Conservation (phyloP, 1,140 invertebrate genomes). For the Choristoneura fumiferana region DNA sequence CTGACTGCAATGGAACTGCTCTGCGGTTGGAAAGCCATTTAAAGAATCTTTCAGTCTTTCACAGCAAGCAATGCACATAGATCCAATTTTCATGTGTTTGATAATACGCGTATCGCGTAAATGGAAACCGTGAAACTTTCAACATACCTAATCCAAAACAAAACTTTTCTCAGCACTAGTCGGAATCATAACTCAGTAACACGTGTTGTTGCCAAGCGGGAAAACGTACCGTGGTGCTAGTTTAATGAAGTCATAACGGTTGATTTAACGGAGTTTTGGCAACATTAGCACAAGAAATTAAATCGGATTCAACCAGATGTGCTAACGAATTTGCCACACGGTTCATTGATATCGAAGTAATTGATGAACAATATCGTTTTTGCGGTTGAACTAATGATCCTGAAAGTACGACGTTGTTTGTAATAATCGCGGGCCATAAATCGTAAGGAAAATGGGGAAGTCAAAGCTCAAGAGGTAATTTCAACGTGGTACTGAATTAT, state of each 20-base stretch:
- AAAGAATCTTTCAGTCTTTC: too few relatives aligned
- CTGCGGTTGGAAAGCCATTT: too few relatives aligned
- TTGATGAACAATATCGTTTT: neutral
- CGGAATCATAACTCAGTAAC: slow-evolving; percentile 29
- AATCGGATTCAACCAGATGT: slow-evolving; percentile 28
- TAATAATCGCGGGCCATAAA: slow-evolving; percentile 6
- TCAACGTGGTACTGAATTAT: too few relatives aligned
- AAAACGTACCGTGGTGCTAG: slow-evolving; percentile 32
- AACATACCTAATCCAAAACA: too few relatives aligned
- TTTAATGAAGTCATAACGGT: slow-evolving; percentile 53
- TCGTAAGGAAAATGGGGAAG: slow-evolving; percentile 8
- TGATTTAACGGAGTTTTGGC: slow-evolving; percentile 45
- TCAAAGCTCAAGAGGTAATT: too few relatives aligned
- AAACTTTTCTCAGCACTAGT: slow-evolving; percentile 10
- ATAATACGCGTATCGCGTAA: too few relatives aligned
- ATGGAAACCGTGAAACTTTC: too few relatives aligned
- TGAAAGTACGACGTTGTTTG: slow-evolving; percentile 1
- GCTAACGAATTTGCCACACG: neutral
- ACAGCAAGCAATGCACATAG: too few relatives aligned
- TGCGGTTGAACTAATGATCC: neutral
- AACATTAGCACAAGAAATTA: slow-evolving; percentile 35
- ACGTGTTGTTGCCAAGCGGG: slow-evolving; percentile 31
- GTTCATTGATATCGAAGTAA: neutral
- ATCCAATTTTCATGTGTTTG: too few relatives aligned
- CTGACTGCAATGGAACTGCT: too few relatives aligned